Evolutionary conservation across 2,888 invertebrate genomes (phyloP), one percentile per base, ranked within the genome.

Genomic region (Elegia similella): DNA sequence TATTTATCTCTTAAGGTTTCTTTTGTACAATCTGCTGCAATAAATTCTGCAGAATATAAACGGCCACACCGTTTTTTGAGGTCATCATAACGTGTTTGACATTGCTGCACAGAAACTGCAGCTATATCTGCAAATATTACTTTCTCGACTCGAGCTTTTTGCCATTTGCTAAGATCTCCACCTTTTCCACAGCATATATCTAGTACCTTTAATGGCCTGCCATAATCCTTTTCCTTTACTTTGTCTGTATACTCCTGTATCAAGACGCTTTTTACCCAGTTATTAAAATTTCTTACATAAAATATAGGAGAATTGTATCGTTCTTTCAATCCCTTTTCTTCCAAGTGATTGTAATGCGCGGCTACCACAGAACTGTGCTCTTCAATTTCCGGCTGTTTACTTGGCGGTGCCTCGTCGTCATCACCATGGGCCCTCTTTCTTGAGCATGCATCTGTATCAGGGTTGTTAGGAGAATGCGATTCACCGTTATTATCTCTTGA

Each of bases 101-200:
- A 98, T 75, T 99, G 98, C 63, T 98, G 95, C 29, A 99, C 94
- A 1, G 99, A 98, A 0, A 97, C 95, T 46, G 95, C 95, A 0
- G 99, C 99, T 71, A 99, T 98, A 82, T 99, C 98, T 50, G 96
- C 96, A 86, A 97, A 98, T 58, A 98, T 95, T 15, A 98, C 92
- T 84, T 97, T 96, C 1, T 94, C 93, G 53, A 98, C 96, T 60
- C 93, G 88, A 55, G 94, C 95, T 78, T 96, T 97, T 60, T 94
- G 94, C 98, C 99, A 99, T 85, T 99, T 99, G n/a, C 96, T 92
- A 38, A 99, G 92, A 84, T 99, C 99, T 1, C 99, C 99, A 16
- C 99, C 99, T 92, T 99, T 99, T 0, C 99, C 99, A 80, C 98
- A 98, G 70, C 98, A 98, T 92, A 99, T 95, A 82, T 99, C 99